A percentile compares a stretch with the other conserved stretches of the same genome.
Conservation (phyloP, 2,113 vertebrate species). For the Gila orcuttii region DNA sequence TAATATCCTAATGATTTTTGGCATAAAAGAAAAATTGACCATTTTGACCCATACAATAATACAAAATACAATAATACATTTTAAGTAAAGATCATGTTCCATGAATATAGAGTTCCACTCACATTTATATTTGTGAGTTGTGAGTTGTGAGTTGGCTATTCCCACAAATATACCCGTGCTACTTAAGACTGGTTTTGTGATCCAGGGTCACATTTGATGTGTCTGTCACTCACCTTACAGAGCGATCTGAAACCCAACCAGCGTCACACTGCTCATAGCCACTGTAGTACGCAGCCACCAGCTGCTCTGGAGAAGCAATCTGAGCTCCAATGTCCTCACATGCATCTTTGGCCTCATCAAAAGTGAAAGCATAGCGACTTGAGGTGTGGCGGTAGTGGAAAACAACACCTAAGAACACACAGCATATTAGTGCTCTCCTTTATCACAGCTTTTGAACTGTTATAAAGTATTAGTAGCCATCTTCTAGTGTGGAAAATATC, state of each 20-base stretch:
- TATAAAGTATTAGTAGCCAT: not conserved
- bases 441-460: not conserved
- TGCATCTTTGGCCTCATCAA: conserved; percentile 79
- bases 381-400: conserved; percentile 91
- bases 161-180: too few relatives aligned
- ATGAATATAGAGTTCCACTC: too few relatives aligned
- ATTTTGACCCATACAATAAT: too few relatives aligned
- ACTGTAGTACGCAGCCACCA: conserved; percentile 85
- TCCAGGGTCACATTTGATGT: too few relatives aligned
- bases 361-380: conserved; percentile 87
- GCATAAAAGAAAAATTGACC: too few relatives aligned
- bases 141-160: too few relatives aligned
- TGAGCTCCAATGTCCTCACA: conserved; percentile 83
- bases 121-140: too few relatives aligned
- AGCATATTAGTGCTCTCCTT: conserved; percentile 6
- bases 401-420: conserved; percentile 82
- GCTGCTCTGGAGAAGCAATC: conserved; percentile 90
- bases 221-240: conserved; percentile 82
- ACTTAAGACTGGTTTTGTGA: too few relatives aligned
- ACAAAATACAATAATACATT: too few relatives aligned
- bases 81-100: too few relatives aligned
- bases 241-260: conserved; percentile 91
- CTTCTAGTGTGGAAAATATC: not conserved
- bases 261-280: conserved; percentile 94
- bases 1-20: too few relatives aligned